Conservation (phyloP, 2,113 vertebrate genomes). For the Paedocypris sp. region DNA sequence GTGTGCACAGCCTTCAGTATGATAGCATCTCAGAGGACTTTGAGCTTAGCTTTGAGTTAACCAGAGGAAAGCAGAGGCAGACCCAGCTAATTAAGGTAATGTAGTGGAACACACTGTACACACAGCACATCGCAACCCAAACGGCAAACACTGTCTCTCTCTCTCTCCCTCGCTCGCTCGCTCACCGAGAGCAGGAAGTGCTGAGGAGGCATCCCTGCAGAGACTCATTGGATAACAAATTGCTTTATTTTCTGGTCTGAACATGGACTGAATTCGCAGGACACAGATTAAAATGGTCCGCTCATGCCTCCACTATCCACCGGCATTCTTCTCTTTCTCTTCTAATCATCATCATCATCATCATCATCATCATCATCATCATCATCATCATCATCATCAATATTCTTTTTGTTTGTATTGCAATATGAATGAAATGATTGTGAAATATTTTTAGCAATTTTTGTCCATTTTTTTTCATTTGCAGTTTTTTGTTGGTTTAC, state of each 20-base stretch:
- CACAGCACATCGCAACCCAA: conserved; percentile 30
- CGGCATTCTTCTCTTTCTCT: background rate
- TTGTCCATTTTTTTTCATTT: too few relatives aligned
- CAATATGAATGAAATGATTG: too few relatives aligned
- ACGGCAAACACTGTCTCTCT: conserved; percentile 13
- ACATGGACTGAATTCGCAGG: conserved; percentile 34
- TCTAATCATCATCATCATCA: too few relatives aligned
- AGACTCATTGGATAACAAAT: conserved; percentile 46
- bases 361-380: too few relatives aligned
- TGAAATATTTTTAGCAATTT: too few relatives aligned
- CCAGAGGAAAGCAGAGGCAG: conserved; percentile 13
- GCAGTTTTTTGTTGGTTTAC: too few relatives aligned
- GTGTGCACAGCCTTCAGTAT: background rate
- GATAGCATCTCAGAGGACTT: background rate
- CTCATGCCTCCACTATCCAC: conserved; percentile 8
- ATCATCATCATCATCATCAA: too few relatives aligned
- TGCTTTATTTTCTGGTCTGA: conserved; percentile 38
- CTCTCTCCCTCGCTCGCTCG: background rate
- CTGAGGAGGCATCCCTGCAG: conserved; percentile 35
- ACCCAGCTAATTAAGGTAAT: conserved; percentile 29
- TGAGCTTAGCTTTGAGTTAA: conserved; percentile 8
- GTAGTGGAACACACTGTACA: conserved; percentile 36
- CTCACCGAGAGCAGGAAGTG: conserved; percentile 24
- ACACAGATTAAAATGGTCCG: conserved; percentile 26
- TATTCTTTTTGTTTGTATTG: too few relatives aligned